Evolutionary conservation across 2,113 vertebrate species (phyloP), one percentile per base, ranked within the genome.

Genomic region (Calyptommatus sinebrachiatus): DNA sequence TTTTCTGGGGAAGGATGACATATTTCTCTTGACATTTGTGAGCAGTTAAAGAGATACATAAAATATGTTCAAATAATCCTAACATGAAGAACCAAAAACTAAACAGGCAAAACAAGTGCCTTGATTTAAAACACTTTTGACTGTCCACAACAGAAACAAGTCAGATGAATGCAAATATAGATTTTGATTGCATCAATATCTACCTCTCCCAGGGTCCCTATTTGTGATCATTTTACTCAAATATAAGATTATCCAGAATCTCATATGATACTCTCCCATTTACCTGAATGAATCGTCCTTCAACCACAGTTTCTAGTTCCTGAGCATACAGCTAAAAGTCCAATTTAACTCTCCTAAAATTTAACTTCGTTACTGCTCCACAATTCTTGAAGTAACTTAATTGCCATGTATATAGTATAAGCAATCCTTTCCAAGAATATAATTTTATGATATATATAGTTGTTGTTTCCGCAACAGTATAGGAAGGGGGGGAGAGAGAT

Each of bases 311-410:
- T 29, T 45, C 20, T 4, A 60, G 18, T 48, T 45, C 65, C 21
- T 46, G 63, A 48, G 26, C 7, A 24, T n/a, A 29, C 45, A 12
- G 20, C 62, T 22, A 68, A n/a, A 69, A 2, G 7, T 24, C 29
- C 86, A 57, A 6, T 46, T 50, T 50, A 31, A 78, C 85, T 53
- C 16, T 83, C 53, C 20, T 24, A 68, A 70, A 84, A 77, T 28
- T 24, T 24, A 74, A 12, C 65, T 14, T 77, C 24, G 50, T 71
- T 76, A 50, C 78, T 46, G 63, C 72, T 46, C 73, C 31, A 48
- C 14, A 3, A 41, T 41, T 70, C 67, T n/a, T 74, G 35, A 48
- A 79, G 31, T 1, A 57, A 74, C 5, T 22, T 53, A 5, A 63
- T 18, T 16, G n/a, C n/a, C n/a, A 66, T 29, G 61, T 10, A 14